Evolutionary conservation across 1,140 invertebrate genomes (phyloP), one percentile per base, ranked within the genome.

Genomic region (Brachionus calyciflorus): DNA sequence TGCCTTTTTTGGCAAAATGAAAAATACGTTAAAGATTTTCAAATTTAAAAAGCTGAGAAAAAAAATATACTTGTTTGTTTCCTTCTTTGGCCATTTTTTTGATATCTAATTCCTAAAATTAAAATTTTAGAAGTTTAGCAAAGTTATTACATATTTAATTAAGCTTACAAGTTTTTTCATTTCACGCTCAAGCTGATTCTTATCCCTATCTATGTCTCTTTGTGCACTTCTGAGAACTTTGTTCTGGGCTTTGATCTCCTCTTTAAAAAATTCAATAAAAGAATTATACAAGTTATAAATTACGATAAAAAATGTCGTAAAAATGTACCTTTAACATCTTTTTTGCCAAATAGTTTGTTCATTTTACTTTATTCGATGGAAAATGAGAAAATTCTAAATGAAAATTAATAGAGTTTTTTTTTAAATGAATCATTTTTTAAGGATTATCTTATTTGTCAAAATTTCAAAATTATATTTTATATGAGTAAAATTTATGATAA

Each of bases 21-120:
- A 17, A 28, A 65, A 9, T 4, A 19, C 12, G 21, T 26, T 26
- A 21, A 10, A 37, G 57, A 30, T 49, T 26, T n/a, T n/a, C n/a
- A n/a, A n/a, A 48, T 28, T 26, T 40, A 44, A 19, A 26, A 41
- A 37, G 51, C 2, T 30, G 26, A 17, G 40, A 14, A 68, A 46
- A 21, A 55, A 76, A n/a, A 65, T 46, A 73, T 78, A 90, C 91
- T 82, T 93, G 90, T 81, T 91, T 91, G 81, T 95, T 91, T 14
- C 92, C 92, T 82, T 90, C 87, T 82, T 91, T 91, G 19, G 93
- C 93, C 82, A 91, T 88, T 81, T 92, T 92, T 81, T 92, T 93
- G 60, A 95, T 95, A 84, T 95, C 92, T 81, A 89, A 83, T 88
- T 93, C 91, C 90, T 92, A 49, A 78, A 30, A 55, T 17, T 24